These are phyloP conservation scores for Drosophila basisetae DNA, from an alignment of 2,888 invertebrate genomes.

Conservation along the genomic window DNA sequence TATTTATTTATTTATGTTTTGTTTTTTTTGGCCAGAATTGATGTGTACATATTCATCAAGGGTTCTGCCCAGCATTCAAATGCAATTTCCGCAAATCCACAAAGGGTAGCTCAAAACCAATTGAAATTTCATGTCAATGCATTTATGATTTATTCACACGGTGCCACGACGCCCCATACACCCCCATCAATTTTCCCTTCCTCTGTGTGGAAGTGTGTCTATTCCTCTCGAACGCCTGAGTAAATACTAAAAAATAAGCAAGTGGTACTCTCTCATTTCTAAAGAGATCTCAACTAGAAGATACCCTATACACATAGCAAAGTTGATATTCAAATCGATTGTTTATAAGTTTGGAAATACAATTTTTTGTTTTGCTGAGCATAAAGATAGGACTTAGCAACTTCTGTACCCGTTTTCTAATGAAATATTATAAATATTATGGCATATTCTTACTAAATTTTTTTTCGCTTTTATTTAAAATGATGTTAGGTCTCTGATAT, in stretches of 20 bases:
- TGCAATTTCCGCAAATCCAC: slow-evolving; percentile 39
- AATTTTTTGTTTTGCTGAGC: not conserved
- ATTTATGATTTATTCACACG: slow-evolving; percentile 61
- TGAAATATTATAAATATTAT: no score
- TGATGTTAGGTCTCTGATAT: no score
- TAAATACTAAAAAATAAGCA: slow-evolving; percentile 26
- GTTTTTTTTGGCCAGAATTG: not conserved
- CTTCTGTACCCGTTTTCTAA: not conserved
- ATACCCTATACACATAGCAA: not conserved
- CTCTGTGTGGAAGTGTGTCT: not conserved
- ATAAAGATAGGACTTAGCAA: not conserved
- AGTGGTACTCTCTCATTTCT: not conserved
- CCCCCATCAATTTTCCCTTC: not conserved
- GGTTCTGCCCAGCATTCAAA: slow-evolving; percentile 11
- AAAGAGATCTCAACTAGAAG: not conserved
- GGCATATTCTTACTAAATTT: no score
- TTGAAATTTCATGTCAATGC: slow-evolving; percentile 52
- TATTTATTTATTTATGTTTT: not conserved
- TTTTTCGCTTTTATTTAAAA: no score
- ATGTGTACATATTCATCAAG: slow-evolving; percentile 1
- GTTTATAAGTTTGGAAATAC: not conserved
- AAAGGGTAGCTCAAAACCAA: slow-evolving; percentile 17
- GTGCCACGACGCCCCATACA: slow-evolving; percentile 1
- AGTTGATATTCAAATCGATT: not conserved
- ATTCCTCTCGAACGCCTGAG: slow-evolving; percentile 7